Conservation (phyloP, 2,113 vertebrate genomes). For the Ochotona princeps region DNA sequence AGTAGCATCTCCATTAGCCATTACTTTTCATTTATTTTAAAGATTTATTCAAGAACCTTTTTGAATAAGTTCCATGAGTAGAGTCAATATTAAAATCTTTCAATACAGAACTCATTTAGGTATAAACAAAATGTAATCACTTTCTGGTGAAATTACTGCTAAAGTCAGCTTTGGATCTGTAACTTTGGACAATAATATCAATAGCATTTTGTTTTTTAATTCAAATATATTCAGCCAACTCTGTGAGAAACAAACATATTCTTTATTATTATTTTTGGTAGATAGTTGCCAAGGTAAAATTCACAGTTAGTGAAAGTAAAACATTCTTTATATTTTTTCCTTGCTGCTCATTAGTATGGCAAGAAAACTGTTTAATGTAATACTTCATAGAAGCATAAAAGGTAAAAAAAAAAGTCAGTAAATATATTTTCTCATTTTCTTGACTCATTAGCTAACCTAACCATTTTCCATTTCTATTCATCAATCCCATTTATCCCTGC, state of each 20-base stretch:
- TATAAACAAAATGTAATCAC: constrained; percentile 57
- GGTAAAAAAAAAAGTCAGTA: neutral
- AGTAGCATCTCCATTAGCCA: constrained; percentile 19
- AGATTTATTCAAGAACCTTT: constrained; percentile 33
- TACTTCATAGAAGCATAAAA: neutral
- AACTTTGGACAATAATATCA: constrained; percentile 64
- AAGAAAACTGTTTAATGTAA: constrained; percentile 23
- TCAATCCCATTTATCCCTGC: neutral
- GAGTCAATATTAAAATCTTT: constrained; percentile 32
- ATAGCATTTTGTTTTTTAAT: constrained; percentile 63
- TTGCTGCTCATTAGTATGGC: neutral
- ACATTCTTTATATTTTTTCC: neutral
- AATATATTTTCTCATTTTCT: constrained; percentile 41
- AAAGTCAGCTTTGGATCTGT: constrained; percentile 54
- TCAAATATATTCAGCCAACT: constrained; percentile 63
- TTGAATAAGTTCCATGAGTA: neutral
- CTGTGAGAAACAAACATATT: neutral
- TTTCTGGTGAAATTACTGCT: constrained; percentile 61
- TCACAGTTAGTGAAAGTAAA: constrained; percentile 2
- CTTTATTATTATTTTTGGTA: constrained; percentile 54
- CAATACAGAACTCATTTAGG: neutral
- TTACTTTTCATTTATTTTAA: constrained; percentile 1
- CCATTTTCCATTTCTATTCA: neutral
- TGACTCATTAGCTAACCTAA: constrained; percentile 33
- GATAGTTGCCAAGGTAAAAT: constrained; percentile 40